Evolutionary conservation across 1,140 invertebrate species (phyloP).

Genomic region (Tribolium madens): DNA sequence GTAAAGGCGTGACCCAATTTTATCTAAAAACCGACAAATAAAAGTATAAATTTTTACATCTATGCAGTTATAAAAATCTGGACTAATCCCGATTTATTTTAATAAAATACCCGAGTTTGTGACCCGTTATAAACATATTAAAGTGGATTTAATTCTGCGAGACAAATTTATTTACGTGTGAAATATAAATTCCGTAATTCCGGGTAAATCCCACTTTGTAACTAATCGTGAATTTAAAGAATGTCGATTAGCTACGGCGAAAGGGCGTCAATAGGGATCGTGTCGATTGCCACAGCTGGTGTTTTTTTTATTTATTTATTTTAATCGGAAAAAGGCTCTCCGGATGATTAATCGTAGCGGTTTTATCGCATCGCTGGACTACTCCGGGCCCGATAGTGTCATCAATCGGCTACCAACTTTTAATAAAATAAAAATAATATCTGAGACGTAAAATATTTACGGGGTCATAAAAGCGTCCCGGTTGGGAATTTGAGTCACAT

Average conservation of each 20-base stretch:
- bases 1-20: background rate
- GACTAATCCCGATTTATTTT: background rate
- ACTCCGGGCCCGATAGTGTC: background rate
- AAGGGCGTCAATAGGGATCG: background rate
- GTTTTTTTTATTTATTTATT: background rate
- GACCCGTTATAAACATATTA: background rate
- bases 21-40: background rate
- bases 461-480: constrained; percentile 4
- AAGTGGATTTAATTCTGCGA: background rate
- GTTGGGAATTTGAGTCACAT: constrained; percentile 12
- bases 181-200: constrained; percentile 22
- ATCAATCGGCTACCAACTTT: constrained; percentile 4
- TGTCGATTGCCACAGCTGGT: background rate
- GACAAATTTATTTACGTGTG: constrained; percentile 18
- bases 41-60: background rate
- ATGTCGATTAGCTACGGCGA: background rate
- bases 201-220: background rate
- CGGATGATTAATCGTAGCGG: background rate
- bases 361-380: constrained; percentile 14
- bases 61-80: background rate
- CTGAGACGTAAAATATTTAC: constrained; percentile 16
- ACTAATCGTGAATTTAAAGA: background rate
- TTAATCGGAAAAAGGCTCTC: background rate
- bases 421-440: constrained; percentile 27
- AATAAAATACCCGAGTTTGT: background rate